Percentiles rank a stretch among this genome's conserved stretches.
Evolutionary conservation across 1,140 invertebrate genomes (phyloP).

Genomic region (Lepidurus arcticus): DNA sequence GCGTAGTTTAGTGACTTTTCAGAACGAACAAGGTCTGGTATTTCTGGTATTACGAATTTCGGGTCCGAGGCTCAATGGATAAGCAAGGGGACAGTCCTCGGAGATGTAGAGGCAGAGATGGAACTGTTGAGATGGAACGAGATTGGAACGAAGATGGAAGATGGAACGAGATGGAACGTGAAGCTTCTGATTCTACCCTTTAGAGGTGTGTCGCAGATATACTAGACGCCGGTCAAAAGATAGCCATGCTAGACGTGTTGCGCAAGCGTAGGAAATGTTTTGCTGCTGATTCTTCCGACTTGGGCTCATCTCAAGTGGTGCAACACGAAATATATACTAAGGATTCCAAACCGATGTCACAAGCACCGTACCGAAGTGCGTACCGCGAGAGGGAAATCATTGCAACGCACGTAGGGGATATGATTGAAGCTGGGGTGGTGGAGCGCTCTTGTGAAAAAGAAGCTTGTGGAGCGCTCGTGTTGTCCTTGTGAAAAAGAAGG

Average conservation of each 20-base stretch:
- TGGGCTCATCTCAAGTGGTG: neutral
- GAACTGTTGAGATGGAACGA: too few species aligned
- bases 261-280: neutral
- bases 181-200: neutral
- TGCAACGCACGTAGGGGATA: constrained; percentile 38
- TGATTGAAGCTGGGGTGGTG: constrained; percentile 40
- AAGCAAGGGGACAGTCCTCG: neutral
- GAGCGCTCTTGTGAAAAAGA: constrained; percentile 46
- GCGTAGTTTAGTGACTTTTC: neutral
- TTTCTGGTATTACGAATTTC: constrained; percentile 9
- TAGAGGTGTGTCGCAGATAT: neutral
- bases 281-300: neutral
- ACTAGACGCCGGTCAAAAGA: neutral
- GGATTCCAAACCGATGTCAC: neutral
- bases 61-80: neutral
- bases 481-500: constrained; percentile 46
- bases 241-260: neutral
- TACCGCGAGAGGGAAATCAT: constrained; percentile 8
- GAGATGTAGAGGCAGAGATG: too few species aligned
- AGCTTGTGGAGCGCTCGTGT: constrained; percentile 42
- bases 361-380: too few species aligned
- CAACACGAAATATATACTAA: neutral
- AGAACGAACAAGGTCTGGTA: neutral
- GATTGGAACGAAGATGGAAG: too few species aligned
- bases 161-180: too few species aligned